Evolutionary conservation across 2,797 vertebrate species (phyloP).

Genomic region (Artibeus lituratus): DNA sequence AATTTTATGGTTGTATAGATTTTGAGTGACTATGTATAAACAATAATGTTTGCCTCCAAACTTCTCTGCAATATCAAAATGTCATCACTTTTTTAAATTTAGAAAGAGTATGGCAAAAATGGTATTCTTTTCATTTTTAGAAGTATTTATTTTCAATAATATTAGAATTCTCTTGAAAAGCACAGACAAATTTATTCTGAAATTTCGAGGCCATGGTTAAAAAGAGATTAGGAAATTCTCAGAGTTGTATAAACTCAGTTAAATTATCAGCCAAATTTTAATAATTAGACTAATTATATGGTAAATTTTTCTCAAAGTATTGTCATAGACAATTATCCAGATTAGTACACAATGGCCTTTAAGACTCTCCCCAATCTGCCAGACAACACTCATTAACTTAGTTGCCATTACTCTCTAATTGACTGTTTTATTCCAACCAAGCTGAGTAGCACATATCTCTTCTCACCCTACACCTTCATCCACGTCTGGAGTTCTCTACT

Average conservation of each 20-base stretch:
- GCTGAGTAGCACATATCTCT: neutral
- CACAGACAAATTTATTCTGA: neutral
- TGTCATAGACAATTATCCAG: neutral
- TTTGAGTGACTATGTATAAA: neutral
- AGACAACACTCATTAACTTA: neutral
- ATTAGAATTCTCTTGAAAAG: neutral
- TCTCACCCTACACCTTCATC: neutral
- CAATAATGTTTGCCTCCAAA: neutral
- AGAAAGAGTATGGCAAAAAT: neutral
- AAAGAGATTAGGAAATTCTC: neutral
- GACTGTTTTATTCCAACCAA: neutral
- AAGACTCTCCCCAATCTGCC: neutral
- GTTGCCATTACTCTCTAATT: neutral
- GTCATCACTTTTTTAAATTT: neutral
- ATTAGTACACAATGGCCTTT: neutral
- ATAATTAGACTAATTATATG: neutral
- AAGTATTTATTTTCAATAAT: neutral
- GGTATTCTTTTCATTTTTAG: conserved; percentile 11
- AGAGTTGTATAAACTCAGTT: neutral
- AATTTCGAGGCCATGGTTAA: neutral
- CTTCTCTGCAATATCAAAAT: conserved; percentile 7
- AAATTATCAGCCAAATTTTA: conserved; percentile 2
- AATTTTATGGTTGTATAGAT: conserved; percentile 9
- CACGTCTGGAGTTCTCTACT: neutral
- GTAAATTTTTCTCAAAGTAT: neutral